Evolutionary conservation across 2,797 vertebrate genomes (phyloP).

Genomic region (Myotis planiceps): DNA sequence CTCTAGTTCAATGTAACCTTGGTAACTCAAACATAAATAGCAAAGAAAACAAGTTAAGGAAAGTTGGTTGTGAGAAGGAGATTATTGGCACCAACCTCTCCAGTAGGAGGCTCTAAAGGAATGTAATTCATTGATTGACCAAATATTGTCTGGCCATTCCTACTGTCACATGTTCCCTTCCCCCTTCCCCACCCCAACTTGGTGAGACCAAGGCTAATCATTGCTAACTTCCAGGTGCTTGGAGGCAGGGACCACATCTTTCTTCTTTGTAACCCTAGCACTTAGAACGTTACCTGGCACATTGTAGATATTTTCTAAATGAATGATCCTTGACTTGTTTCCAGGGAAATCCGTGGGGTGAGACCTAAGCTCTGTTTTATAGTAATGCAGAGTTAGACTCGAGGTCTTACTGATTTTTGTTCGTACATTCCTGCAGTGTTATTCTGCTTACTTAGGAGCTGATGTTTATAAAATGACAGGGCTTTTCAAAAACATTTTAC

Average conservation of each 20-base stretch:
- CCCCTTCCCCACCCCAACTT: not conserved
- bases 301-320: not conserved
- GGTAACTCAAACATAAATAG: not conserved
- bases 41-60: not conserved
- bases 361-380: not conserved
- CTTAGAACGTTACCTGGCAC: not conserved
- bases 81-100: not conserved
- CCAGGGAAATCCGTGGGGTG: not conserved
- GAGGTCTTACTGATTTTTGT: not conserved
- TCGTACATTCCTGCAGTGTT: not conserved
- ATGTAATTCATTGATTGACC: not conserved
- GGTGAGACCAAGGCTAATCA: not conserved
- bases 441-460: not conserved
- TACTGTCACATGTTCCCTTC: not conserved
- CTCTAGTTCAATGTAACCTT: not conserved
- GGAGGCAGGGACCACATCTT: not conserved
- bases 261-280: not conserved
- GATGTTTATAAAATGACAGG: not conserved
- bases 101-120: not conserved
- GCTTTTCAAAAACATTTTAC: not conserved
- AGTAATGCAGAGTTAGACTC: not conserved
- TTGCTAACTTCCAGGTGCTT: not conserved
- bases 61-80: not conserved
- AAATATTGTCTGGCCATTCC: accelerated
- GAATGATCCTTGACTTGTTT: not conserved